Conservation (phyloP, 2,113 vertebrate species). For the Hydropotes inermis region DNA sequence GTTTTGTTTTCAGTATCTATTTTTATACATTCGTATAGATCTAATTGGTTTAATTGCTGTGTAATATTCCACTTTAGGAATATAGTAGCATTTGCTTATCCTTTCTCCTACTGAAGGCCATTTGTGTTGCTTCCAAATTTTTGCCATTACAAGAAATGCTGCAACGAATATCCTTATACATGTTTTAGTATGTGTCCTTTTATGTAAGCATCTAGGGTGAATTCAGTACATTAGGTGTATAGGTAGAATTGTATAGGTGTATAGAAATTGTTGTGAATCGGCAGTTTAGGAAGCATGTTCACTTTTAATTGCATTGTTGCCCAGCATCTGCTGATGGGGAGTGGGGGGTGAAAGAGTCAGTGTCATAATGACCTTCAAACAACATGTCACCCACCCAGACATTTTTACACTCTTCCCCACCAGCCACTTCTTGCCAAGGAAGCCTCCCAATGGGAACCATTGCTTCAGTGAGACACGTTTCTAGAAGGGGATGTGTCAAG, state of each 20-base stretch:
- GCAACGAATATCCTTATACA: neutral
- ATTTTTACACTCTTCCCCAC: neutral
- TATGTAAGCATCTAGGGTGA: neutral
- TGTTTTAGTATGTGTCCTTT: neutral
- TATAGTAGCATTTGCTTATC: neutral
- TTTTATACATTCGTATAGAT: neutral
- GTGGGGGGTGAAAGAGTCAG: neutral
- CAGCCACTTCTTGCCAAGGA: neutral
- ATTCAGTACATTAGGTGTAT: neutral
- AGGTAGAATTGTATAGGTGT: neutral
- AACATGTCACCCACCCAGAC: neutral
- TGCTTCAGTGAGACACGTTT: neutral
- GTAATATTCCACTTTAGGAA: conserved; percentile 12
- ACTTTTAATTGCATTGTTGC: neutral
- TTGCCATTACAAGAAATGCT: neutral
- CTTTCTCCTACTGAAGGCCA: neutral
- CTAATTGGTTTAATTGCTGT: conserved; percentile 17
- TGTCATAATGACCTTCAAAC: neutral
- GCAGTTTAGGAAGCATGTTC: neutral
- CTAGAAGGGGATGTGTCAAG: neutral
- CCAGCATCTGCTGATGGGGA: neutral
- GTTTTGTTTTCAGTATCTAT: conserved; percentile 12
- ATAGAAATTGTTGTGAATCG: neutral
- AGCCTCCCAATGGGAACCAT: neutral
- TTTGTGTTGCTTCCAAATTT: conserved; percentile 19